Evolutionary conservation across 2,888 invertebrate genomes (phyloP).

Genomic region (Polymixis lichenea): DNA sequence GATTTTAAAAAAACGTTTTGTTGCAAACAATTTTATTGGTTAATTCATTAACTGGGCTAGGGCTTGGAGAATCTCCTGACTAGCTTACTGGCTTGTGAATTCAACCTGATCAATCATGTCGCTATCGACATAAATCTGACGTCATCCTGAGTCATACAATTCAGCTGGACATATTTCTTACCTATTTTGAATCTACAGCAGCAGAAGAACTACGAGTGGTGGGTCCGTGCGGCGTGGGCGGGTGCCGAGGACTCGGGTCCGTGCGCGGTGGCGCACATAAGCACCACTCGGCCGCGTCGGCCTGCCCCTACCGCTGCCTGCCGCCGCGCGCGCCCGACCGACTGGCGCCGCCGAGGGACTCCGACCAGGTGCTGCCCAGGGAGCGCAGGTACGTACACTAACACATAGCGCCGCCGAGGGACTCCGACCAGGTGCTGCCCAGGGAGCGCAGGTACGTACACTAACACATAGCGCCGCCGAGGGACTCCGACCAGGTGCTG

Average conservation of each 20-base stretch:
- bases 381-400: constrained; percentile 79
- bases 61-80: too few relatives aligned
- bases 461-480: too few relatives aligned
- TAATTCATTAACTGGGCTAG: too few relatives aligned
- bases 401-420: constrained; percentile 52
- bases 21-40: too few relatives aligned
- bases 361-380: constrained; percentile 87
- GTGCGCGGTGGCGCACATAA: constrained; percentile 94
- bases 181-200: constrained; percentile 80
- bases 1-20: too few relatives aligned
- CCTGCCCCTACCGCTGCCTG: constrained; percentile 93
- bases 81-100: too few relatives aligned
- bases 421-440: constrained; percentile 75
- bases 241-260: constrained; percentile 98
- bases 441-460: constrained; percentile 1
- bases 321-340: constrained; percentile 75
- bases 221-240: constrained; percentile 95
- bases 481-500: too few relatives aligned
- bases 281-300: constrained; percentile 93
- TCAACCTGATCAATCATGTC: too few relatives aligned
- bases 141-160: too few relatives aligned
- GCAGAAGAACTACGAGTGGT: constrained; percentile 91
- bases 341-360: constrained; percentile 64
- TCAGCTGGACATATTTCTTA: too few relatives aligned
- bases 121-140: too few relatives aligned